Evolutionary conservation across 53 echinoderm and acorn worm genomes (phyloP), one percentile per base, ranked within the genome.

Genomic region (Holothuria scabra): DNA sequence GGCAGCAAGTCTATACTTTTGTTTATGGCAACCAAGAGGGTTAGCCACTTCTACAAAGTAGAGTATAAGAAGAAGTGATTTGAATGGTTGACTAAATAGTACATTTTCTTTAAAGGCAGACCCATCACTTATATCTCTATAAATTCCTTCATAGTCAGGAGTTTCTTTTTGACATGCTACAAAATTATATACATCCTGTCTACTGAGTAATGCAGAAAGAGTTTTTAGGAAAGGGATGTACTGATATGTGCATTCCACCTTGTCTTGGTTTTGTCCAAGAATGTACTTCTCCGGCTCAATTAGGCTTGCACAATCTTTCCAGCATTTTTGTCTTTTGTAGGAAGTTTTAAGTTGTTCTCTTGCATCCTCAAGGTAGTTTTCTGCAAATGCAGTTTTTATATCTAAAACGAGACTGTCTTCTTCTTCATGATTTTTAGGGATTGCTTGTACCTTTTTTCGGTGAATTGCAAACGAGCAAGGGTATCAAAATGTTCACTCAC

Each of bases 21-120:
- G n/a, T n/a, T n/a, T n/a, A n/a, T n/a, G 3, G 26, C 37, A 0
- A 23, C 67, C 84, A 49, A 70, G 55, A 20, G 86, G 86, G 25
- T 86, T 86, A 0, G 79, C 86, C 25, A 86, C 66, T 52, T 86
- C 86, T 64, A 86, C 78, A 64, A 79, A 48, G 52, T 86, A 86
- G 8, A 86, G 38, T 20, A 86, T 52, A 26, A 86, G 70, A 70
- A 33, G 3, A 28, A 70, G n/a, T n/a, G n/a, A n/a, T n/a, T n/a
- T n/a, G n/a, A n/a, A n/a, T n/a, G n/a, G n/a, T n/a, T n/a, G n/a
- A n/a, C n/a, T n/a, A n/a, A n/a, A n/a, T n/a, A n/a, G n/a, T n/a
- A n/a, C n/a, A n/a, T n/a, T n/a, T n/a, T n/a, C n/a, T n/a, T n/a
- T n/a, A n/a, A n/a, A n/a, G n/a, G n/a, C n/a, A n/a, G n/a, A n/a